Conservation (phyloP, 35 echinoderm and acorn worm genomes). For the Lytechinus variegatus region DNA sequence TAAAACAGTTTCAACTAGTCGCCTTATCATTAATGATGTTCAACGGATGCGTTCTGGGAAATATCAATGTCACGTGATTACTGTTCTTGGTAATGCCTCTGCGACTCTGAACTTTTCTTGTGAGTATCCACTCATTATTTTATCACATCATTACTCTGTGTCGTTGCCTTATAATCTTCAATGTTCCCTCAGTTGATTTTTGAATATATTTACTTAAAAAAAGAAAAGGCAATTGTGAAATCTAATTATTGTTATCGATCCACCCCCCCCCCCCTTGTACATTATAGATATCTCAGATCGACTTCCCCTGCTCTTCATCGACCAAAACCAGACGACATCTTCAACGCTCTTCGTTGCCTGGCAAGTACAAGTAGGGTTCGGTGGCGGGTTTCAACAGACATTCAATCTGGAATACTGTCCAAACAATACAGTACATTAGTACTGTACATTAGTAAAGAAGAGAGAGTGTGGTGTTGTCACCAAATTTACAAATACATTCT, state of each 20-base stretch:
- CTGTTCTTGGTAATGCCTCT: neutral
- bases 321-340: neutral
- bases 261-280: neutral
- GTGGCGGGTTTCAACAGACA: no score
- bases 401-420: no score
- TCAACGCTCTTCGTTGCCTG: neutral
- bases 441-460: no score
- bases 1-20: neutral
- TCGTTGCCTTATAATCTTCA: neutral
- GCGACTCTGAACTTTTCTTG: neutral
- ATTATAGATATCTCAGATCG: neutral
- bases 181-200: no score
- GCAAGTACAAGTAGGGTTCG: no score
- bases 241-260: neutral
- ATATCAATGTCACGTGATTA: neutral
- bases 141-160: neutral
- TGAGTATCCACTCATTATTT: neutral
- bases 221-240: no score
- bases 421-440: no score
- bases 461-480: no score
- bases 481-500: no score
- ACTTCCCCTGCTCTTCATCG: neutral
- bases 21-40: neutral
- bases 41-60: neutral
- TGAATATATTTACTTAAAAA: no score